Conservation (phyloP, 2,888 invertebrate species). For the Aleiodes leptofemur region DNA sequence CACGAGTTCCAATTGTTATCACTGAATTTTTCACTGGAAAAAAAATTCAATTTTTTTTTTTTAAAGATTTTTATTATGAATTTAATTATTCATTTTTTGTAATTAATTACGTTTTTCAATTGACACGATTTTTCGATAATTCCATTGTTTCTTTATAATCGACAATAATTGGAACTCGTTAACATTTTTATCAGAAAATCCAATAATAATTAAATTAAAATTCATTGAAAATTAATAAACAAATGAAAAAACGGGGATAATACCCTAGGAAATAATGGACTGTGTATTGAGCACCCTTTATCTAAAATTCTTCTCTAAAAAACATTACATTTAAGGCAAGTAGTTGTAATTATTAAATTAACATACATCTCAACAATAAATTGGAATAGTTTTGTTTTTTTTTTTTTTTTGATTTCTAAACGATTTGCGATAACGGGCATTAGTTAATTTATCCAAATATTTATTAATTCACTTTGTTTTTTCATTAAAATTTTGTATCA, state of each 20-base stretch:
- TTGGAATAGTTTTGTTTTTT: constrained; percentile 46
- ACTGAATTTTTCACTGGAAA: too few relatives aligned
- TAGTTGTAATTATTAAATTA: constrained; percentile 53
- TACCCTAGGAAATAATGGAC: constrained; percentile 62
- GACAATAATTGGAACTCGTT: too few relatives aligned
- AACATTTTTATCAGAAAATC: too few relatives aligned
- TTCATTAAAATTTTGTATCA: neutral
- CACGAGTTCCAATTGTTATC: constrained; percentile 45
- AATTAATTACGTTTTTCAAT: neutral
- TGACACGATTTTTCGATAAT: neutral
- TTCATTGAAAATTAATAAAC: constrained; percentile 43
- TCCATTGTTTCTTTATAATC: too few relatives aligned
- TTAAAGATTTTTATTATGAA: constrained; percentile 5
- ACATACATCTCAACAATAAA: constrained; percentile 47
- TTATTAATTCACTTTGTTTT: neutral
- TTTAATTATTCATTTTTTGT: neutral
- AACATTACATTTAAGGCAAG: constrained; percentile 65
- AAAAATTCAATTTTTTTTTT: neutral
- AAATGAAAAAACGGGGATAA: constrained; percentile 49
- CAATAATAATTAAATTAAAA: constrained; percentile 1
- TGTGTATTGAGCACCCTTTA: constrained; percentile 64
- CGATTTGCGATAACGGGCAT: constrained; percentile 45
- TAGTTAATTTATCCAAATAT: constrained; percentile 22
- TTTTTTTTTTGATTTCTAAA: constrained; percentile 41
- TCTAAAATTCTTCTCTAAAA: constrained; percentile 62